Evolutionary conservation across 2,113 vertebrate genomes (phyloP).

Genomic region (Dunckerocampus dactyliophorus): DNA sequence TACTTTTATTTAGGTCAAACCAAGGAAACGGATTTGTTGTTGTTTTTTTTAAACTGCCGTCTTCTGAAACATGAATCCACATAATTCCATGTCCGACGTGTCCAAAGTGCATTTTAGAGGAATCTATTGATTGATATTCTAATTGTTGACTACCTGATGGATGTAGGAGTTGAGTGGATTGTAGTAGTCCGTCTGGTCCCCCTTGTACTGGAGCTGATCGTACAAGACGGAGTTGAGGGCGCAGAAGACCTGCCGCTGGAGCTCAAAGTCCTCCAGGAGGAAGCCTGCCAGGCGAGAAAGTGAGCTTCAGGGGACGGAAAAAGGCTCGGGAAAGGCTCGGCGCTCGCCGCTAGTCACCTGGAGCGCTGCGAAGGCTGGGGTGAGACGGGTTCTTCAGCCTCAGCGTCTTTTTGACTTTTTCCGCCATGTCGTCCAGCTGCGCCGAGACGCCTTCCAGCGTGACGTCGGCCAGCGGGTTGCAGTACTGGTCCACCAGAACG

Average conservation of each 20-base stretch:
- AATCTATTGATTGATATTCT: too few species aligned
- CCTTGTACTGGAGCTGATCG: constrained; percentile 92
- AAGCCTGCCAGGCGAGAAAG: constrained; percentile 19
- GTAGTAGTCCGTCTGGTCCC: constrained; percentile 94
- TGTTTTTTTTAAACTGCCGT: too few species aligned
- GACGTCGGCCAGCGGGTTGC: constrained; percentile 90
- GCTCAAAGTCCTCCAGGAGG: constrained; percentile 81
- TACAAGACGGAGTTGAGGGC: constrained; percentile 91
- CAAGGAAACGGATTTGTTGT: too few species aligned
- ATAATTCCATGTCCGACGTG: too few species aligned
- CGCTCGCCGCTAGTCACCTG: constrained; percentile 50
- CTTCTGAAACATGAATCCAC: too few species aligned
- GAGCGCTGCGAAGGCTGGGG: constrained; percentile 75
- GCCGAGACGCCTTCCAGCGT: constrained; percentile 79
- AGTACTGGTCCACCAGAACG: constrained; percentile 92
- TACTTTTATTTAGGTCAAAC: too few species aligned
- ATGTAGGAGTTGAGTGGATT: constrained; percentile 96
- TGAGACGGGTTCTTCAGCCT: constrained; percentile 83
- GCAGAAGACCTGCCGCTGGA: constrained; percentile 89
- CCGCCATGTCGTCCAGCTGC: constrained; percentile 82
- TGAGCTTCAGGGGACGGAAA: not conserved
- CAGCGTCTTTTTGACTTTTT: constrained; percentile 86
- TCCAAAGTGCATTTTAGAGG: too few species aligned
- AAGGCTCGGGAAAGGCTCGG: not conserved
- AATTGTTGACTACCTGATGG: constrained; percentile 74